Conservation (phyloP, 1,140 invertebrate genomes). For the Laodelphax striatellus region DNA sequence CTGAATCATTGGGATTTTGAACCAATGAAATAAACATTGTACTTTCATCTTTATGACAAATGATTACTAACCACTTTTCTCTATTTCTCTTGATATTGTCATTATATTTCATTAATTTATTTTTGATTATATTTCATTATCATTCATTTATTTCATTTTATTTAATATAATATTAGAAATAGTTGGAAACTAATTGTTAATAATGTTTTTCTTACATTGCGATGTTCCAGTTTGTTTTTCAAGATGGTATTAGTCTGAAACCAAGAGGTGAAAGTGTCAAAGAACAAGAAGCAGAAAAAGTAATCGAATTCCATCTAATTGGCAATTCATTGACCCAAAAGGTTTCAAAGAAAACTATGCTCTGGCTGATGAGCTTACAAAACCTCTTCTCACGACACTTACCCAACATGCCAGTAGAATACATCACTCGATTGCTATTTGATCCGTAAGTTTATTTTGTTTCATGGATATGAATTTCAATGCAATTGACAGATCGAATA, state of each 20-base stretch:
- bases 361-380: conserved; percentile 87
- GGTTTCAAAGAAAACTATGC: conserved; percentile 80
- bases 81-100: too few relatives aligned
- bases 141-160: too few relatives aligned
- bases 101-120: too few relatives aligned
- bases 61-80: too few relatives aligned
- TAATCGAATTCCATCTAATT: conserved; percentile 89
- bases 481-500: too few relatives aligned
- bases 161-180: too few relatives aligned
- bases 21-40: too few relatives aligned
- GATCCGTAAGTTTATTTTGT: conserved; percentile 57
- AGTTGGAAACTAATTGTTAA: neutral
- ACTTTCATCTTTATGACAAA: too few relatives aligned
- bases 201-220: neutral
- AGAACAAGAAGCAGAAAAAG: conserved; percentile 73
- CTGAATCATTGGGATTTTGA: too few relatives aligned
- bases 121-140: too few relatives aligned
- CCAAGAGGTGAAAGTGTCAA: conserved; percentile 86
- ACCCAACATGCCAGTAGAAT: conserved; percentile 95
- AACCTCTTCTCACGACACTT: conserved; percentile 94
- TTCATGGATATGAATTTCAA: too few relatives aligned
- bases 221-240: conserved; percentile 48
- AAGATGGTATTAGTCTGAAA: conserved; percentile 48
- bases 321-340: conserved; percentile 81
- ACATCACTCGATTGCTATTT: conserved; percentile 93